Evolutionary conservation across 2,888 invertebrate species (phyloP).

Genomic region (Theretra japonica): DNA sequence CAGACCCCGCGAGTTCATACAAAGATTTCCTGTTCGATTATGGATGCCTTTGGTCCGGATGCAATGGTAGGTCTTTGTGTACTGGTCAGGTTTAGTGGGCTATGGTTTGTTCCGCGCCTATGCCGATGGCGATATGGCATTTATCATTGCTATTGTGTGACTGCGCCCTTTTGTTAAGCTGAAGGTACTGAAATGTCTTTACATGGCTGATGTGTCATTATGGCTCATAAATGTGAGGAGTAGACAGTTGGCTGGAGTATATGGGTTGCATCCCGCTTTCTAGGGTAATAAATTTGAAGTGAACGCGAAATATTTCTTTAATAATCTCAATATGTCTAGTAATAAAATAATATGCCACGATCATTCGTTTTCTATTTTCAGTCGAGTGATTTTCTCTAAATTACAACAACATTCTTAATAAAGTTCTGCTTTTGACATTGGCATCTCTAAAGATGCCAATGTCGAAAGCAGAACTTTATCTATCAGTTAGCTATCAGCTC

Average conservation of each 20-base stretch:
- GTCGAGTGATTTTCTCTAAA: no score
- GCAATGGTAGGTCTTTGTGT: constrained; percentile 51
- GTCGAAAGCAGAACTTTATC: no score
- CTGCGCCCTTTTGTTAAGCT: constrained; percentile 60
- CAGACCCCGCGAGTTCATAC: constrained; percentile 55
- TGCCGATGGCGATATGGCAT: constrained; percentile 72
- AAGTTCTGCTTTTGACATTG: no score
- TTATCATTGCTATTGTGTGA: constrained; percentile 75
- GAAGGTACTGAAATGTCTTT: constrained; percentile 59
- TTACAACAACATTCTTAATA: no score
- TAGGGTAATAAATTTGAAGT: not conserved
- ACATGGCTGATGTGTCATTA: constrained; percentile 41
- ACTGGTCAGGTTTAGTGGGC: constrained; percentile 52
- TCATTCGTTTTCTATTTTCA: no score
- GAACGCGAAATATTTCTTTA: not conserved
- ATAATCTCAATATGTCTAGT: no score
- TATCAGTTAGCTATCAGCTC: no score
- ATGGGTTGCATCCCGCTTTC: constrained; percentile 6
- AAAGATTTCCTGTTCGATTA: constrained; percentile 38
- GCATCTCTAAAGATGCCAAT: no score
- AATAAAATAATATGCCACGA: no score
- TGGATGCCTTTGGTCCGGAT: constrained; percentile 37
- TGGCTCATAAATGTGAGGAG: constrained; percentile 29
- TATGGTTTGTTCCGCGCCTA: constrained; percentile 63
- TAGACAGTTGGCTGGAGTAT: not conserved